Base-by-base conservation (phyloP, 2,888 invertebrate species). In the Eilema griseolum region DNA sequence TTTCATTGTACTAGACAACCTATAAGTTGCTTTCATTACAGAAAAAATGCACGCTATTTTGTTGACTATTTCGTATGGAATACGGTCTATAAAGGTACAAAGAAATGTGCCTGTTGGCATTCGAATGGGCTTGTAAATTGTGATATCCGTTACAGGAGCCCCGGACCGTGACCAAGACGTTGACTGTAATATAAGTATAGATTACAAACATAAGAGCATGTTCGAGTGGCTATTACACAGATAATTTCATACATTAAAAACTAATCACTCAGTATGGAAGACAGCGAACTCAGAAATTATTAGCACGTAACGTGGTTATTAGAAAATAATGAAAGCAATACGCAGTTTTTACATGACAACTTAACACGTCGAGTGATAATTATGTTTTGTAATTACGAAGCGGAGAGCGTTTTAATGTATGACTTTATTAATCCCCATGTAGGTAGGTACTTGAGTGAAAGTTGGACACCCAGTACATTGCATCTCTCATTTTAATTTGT, bases 111-210 rank as follows among this genome's bases (percentile, higher is more conserved):
- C 59, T 68, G 46, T 65, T 67, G 59, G 23, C 37, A 57, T 67
- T 70, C 62, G 60, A 77, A 81, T 80, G 75, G 75, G 75, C 80
- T 74, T 76, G 69, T 23, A 81, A 78, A 76, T 79, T 83, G 85
- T 87, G 87, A 88, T 88, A 88, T 89, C 89, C 87, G 88, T 86
- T 86, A 84, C 83, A 83, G 71, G 69, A 69, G 77, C 84, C 81
- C 52, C 83, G 79, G 78, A 85, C 86, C 87, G 84, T 81, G 82
- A 85, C 86, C 83, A 87, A 74, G 69, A 80, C 79, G 85, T 85
- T 82, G 79, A 83, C 79, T 83, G 75, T 79, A 77, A 70, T 31
- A 67, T 75, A 82, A 78, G 74, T 80, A 64, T 79, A 57, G 66
- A 75, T 77, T 74, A 74, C 68, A 59, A 72, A 66, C 69, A 73